Conservation (phyloP, 2,888 invertebrate genomes). For the Cataglyphis rosenhaueri region DNA sequence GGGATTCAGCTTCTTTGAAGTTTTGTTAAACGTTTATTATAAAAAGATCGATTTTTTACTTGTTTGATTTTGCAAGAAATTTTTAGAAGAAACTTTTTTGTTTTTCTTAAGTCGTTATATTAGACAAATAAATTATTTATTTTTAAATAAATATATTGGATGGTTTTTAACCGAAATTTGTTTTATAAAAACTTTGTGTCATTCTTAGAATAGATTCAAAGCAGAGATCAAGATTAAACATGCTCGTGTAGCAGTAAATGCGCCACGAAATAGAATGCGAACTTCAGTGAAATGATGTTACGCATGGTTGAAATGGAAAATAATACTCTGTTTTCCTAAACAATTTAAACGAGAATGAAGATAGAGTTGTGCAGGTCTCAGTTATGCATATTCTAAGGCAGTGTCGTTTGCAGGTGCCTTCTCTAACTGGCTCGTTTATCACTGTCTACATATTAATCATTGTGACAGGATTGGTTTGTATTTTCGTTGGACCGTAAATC, state of each 20-base stretch:
- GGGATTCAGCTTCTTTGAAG: constrained; percentile 4
- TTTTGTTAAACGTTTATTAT: constrained; percentile 44
- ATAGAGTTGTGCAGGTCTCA: constrained; percentile 61
- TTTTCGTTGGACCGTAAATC: constrained; percentile 24
- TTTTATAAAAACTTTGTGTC: neutral
- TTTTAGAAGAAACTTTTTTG: neutral
- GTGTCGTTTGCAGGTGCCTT: constrained; percentile 43
- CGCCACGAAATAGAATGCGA: neutral
- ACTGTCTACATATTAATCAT: constrained; percentile 47
- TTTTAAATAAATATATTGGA: neutral
- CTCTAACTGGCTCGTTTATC: constrained; percentile 43
- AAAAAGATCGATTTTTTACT: constrained; percentile 4
- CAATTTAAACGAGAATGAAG: constrained; percentile 49
- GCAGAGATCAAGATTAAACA: neutral
- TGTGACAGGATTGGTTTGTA: constrained; percentile 43
- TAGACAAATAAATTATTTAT: neutral
- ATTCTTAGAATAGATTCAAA: neutral
- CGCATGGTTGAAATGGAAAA: constrained; percentile 13
- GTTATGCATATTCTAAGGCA: constrained; percentile 40
- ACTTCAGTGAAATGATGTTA: constrained; percentile 8
- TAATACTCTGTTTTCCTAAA: constrained; percentile 49
- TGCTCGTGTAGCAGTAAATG: constrained; percentile 1
- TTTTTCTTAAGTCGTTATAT: neutral
- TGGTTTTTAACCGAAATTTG: neutral
- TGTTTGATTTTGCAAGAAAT: neutral